Evolutionary conservation across 1,140 invertebrate genomes (phyloP).

Genomic region (Papilio machaon): DNA sequence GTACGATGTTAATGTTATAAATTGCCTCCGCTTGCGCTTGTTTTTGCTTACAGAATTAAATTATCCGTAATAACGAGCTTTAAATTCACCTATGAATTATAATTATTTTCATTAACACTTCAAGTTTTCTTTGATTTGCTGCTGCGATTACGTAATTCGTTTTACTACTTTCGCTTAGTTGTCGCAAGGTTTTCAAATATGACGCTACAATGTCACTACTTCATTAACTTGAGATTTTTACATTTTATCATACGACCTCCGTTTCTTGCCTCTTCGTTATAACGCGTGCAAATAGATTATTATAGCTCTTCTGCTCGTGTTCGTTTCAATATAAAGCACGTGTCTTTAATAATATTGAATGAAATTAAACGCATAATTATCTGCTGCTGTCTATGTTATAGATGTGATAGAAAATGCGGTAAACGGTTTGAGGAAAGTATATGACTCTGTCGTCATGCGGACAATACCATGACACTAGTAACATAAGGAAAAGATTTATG

Average conservation of each 20-base stretch:
- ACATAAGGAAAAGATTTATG: not conserved
- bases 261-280: not conserved
- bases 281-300: too few relatives aligned
- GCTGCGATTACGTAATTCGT: too few relatives aligned
- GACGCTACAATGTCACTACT: not conserved
- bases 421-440: too few relatives aligned
- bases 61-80: not conserved
- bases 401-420: too few relatives aligned
- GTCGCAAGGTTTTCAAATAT: not conserved
- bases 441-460: too few relatives aligned
- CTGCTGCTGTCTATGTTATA: too few relatives aligned
- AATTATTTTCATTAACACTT: not conserved
- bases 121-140: not conserved
- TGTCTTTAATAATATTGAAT: too few relatives aligned
- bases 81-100: not conserved
- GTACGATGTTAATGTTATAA: constrained; percentile 38
- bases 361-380: not conserved
- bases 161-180: too few relatives aligned
- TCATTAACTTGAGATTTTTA: not conserved
- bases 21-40: constrained; percentile 10
- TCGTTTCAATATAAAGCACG: too few relatives aligned
- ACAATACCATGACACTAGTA: too few relatives aligned
- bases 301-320: too few relatives aligned
- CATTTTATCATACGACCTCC: not conserved
- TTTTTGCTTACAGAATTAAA: constrained; percentile 3